Conservation (phyloP, 1,140 invertebrate species). For the Goniozus legneri region DNA sequence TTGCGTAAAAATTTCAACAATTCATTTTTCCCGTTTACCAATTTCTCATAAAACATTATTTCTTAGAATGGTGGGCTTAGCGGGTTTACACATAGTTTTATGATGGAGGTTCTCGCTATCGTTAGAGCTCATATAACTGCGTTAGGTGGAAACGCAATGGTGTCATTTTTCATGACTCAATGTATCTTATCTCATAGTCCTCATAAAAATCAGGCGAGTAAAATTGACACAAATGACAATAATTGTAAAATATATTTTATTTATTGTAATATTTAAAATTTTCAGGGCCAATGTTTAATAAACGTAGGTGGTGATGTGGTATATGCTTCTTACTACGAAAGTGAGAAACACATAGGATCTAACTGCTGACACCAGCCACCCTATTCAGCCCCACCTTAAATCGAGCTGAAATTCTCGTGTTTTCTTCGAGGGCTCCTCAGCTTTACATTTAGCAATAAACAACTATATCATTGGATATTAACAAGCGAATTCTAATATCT, state of each 20-base stretch:
- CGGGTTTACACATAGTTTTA: conserved; percentile 90
- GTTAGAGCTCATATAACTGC: conserved; percentile 88
- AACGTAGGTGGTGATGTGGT: conserved; percentile 94
- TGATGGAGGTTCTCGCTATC: conserved; percentile 87
- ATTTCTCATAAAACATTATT: conserved; percentile 6
- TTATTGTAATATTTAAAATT: conserved; percentile 21
- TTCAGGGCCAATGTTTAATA: conserved; percentile 87
- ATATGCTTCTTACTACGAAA: conserved; percentile 60
- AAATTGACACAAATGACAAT: not conserved
- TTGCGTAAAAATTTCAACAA: conserved; percentile 5
- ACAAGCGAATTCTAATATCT: too few species aligned
- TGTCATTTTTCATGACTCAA: conserved; percentile 90
- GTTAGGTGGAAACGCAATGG: conserved; percentile 92
- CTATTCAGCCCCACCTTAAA: conserved; percentile 48
- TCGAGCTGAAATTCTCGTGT: too few species aligned
- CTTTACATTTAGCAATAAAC: too few species aligned
- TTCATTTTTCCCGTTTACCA: conserved; percentile 6
- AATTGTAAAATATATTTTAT: not conserved
- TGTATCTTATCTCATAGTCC: conserved; percentile 86
- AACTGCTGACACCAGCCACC: conserved; percentile 51
- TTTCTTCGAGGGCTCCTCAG: too few species aligned
- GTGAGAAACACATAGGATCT: conserved; percentile 35
- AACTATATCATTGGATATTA: too few species aligned
- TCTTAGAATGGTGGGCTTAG: conserved; percentile 78
- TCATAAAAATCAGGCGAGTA: conserved; percentile 90